These are phyloP conservation scores for Clarias fuscus DNA, from an alignment of 2,797 vertebrate species.

Conservation along the genomic window DNA sequence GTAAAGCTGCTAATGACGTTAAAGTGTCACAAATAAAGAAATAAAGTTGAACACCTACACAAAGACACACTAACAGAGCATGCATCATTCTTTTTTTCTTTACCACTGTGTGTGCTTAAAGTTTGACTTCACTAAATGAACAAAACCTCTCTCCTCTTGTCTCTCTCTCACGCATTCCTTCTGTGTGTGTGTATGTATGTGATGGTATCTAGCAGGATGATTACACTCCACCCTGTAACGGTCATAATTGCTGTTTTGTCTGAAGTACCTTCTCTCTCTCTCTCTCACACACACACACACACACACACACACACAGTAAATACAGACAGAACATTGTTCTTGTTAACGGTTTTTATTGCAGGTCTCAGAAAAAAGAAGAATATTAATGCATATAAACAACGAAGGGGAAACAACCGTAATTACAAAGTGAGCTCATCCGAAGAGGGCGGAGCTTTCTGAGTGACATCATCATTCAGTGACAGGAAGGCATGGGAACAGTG, in stretches of 20 bases:
- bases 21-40: too few species aligned
- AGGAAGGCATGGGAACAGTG: background rate
- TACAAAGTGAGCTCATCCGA: conserved; percentile 58
- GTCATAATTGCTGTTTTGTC: conserved; percentile 67
- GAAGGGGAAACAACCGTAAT: conserved; percentile 71
- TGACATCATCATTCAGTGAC: conserved; percentile 28
- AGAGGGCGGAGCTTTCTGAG: conserved; percentile 33
- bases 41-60: too few species aligned
- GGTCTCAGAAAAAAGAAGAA: conserved; percentile 68
- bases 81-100: too few species aligned
- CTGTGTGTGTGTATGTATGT: conserved; percentile 29
- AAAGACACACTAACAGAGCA: too few species aligned
- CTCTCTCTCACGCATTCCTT: conserved; percentile 4
- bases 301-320: background rate
- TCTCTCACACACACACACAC: background rate
- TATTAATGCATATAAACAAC: conserved; percentile 72
- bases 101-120: background rate
- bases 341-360: conserved; percentile 72
- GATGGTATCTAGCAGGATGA: conserved; percentile 64
- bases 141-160: background rate
- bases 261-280: conserved; percentile 53
- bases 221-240: conserved; percentile 69
- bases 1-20: too few species aligned
- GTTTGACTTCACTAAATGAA: background rate
- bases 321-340: background rate